Evolutionary conservation across 2,113 vertebrate genomes (phyloP), one percentile per base, ranked within the genome.

Genomic region (Corythornis vintsioides): DNA sequence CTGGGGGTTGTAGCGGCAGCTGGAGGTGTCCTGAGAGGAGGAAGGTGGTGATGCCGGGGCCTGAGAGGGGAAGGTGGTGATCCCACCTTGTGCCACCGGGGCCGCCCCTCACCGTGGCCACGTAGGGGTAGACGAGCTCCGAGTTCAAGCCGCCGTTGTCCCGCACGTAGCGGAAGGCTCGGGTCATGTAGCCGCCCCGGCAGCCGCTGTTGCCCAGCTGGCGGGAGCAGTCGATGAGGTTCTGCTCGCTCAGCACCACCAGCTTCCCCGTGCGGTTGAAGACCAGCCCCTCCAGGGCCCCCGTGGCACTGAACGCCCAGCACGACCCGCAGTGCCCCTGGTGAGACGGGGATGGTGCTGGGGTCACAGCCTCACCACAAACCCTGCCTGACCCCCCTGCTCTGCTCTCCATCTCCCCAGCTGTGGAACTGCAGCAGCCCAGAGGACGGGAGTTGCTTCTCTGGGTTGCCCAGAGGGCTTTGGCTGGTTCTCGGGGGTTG

Each of bases 241-340:
- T 96, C 92, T 97, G 97, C 74, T 97, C 95, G 0, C 96, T 97
- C 77, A 97, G 94, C 43, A 59, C 59, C 21, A 18, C 52, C 90
- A 86, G 80, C 83, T 60, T 59, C 29, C 93, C 50, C 0, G 90
- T 92, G 59, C 8, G 38, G 22, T 81, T 89, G 88, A 93, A 95
- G 26, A 82, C 40, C 1, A 96, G 83, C 13, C 95, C 97, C n/a
- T 97, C 97, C 52, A 97, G 59, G 31, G 96, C 94, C 17, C 96
- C 97, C 0, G 94, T 94, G 67, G 96, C 94, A 8, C 95, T 92
- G 91, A 97, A 97, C 0, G 96, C 96, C 97, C 97, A 97, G 71
- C 96, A 97, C 0, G 97, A 92, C 11, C 87, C 71, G 1, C 97
- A 97, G 43, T 38, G 40, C 3, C 90, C 92, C 96, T 97, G 87